Base-by-base conservation (phyloP, 2,888 invertebrate genomes). In the Mechanitis mazaeus region DNA sequence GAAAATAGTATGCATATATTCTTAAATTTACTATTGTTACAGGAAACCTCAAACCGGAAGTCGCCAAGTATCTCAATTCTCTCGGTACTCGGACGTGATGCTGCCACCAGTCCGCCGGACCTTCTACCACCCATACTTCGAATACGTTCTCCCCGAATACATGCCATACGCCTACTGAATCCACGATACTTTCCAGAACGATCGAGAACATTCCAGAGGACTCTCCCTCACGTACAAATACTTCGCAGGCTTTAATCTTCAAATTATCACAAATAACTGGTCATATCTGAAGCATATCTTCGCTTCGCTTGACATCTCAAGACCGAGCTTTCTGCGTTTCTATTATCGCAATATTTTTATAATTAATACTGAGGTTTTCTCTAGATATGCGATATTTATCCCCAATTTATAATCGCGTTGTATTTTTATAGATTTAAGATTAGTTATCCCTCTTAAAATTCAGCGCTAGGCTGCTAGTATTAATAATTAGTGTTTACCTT, bases 241-340 rank as follows among this genome's bases (percentile, higher is more conserved):
- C 70, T 74, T 75, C 68, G 69, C 75, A 72, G 81, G 80, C 81
- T 82, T 81, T 78, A 79, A 77, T 69, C 69, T 72, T 70, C 71
- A 72, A 74, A 61, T 50, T 58, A 64, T 54, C 47, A 60, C 58
- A 58, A 55, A 56, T 53, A 75, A 76, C 74, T 73, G 67, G 77
- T 78, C 87, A 87, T 89, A 88, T 88, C 88, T 81, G 75, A 81
- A 80, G 83, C 89, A 89, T 89, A 89, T 89, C 87, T 83, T 74
- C 75, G 83, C 84, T 84, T 81, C 79, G 84, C 87, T 84, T 83
- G 64, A 73, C 72, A 74, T 68, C 68, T 64, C 68, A 73, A 73
- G 72, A 73, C 78, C 78, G 84, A 84, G 87, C 87, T 86, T 85
- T 73, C 73, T 72, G 75, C 75, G 71, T 76, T 73, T 75, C 69